Evolutionary conservation across 2,797 vertebrate genomes (phyloP).

Genomic region (Mus spretus): DNA sequence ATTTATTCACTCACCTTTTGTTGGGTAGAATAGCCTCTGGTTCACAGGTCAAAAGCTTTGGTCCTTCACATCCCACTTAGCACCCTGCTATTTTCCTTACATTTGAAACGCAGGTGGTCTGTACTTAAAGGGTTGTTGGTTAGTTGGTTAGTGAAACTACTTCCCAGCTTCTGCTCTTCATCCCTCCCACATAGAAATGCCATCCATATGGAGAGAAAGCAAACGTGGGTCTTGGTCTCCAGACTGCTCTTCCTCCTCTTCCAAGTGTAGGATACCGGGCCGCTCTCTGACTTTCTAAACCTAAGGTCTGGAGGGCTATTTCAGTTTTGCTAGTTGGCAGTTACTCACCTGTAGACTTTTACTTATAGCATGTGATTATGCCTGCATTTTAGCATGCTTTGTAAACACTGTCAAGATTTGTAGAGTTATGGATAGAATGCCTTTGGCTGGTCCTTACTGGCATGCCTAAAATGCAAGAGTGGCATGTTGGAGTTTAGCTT

Average conservation of each 20-base stretch:
- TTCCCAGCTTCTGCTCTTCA: neutral
- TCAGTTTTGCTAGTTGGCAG: constrained; percentile 55
- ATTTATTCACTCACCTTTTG: constrained; percentile 49
- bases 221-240: constrained; percentile 26
- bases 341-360: constrained; percentile 43
- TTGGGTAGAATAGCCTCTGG: constrained; percentile 8
- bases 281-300: neutral
- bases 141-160: neutral
- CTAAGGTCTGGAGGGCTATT: constrained; percentile 34
- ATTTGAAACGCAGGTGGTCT: constrained; percentile 51
- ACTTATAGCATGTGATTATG: constrained; percentile 31
- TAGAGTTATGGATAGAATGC: constrained; percentile 10
- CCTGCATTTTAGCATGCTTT: constrained; percentile 19
- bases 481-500: constrained; percentile 50
- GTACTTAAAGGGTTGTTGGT: constrained; percentile 50
- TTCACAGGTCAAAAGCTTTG: constrained; percentile 34
- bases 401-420: constrained; percentile 47
- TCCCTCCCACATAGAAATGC: constrained; percentile 34
- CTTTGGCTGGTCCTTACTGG: neutral
- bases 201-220: neutral
- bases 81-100: constrained; percentile 49
- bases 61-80: constrained; percentile 2
- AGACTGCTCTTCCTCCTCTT: neutral
- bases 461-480: constrained; percentile 16
- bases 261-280: neutral